Evolutionary conservation across 2,797 vertebrate genomes (phyloP).

Genomic region (Morus bassanus): DNA sequence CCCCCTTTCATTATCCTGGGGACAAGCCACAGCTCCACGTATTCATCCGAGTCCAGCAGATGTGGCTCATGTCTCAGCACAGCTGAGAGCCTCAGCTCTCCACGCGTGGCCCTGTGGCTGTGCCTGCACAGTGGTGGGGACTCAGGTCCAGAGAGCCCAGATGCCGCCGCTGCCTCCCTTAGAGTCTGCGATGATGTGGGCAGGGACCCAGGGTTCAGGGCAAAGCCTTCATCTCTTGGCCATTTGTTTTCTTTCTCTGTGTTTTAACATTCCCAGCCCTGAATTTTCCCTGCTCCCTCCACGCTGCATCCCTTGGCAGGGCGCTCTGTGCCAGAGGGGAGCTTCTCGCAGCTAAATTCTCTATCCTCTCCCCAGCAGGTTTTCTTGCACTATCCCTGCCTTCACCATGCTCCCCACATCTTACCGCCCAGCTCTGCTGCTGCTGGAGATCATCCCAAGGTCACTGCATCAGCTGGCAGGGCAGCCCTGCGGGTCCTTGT

Average conservation of each 20-base stretch:
- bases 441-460: neutral
- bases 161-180: neutral
- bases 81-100: neutral
- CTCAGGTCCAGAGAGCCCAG: rapidly evolving
- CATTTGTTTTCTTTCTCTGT: neutral
- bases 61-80: neutral
- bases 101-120: rapidly evolving
- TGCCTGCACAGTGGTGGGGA: neutral
- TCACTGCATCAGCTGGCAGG: neutral
- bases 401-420: neutral
- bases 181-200: neutral
- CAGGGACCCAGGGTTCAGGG: neutral
- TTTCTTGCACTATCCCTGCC: neutral
- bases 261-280: too few species aligned
- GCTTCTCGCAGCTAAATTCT: neutral
- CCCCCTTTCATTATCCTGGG: neutral
- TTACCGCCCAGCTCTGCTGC: neutral
- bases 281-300: too few species aligned
- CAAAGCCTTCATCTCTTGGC: neutral
- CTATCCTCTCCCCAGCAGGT: neutral
- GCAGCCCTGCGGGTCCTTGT: neutral
- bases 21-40: neutral
- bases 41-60: neutral
- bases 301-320: too few species aligned
- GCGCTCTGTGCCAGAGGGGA: too few species aligned